Base-by-base conservation (phyloP, 2,797 vertebrate species). In the Scarus forsteni region DNA sequence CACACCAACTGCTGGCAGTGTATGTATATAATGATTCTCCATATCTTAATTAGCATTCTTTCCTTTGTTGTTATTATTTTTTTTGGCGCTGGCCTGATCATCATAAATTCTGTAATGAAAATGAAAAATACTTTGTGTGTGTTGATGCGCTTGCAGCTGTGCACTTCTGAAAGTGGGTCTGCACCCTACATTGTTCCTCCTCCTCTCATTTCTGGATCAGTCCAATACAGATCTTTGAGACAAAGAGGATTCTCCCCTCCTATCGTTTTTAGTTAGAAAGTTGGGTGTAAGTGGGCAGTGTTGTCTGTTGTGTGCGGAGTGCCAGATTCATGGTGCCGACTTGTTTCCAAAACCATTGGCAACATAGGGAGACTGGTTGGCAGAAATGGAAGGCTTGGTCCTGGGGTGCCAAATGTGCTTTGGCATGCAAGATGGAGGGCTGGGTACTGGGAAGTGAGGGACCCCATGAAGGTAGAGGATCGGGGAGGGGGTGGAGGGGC, bases 51-150 rank as follows among this genome's bases (percentile, higher is more conserved):
- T 90, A 86, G 85, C 86, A 88, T 88, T 83, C 84, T 77, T 84
- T 84, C 79, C 82, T 84, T 91, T 86, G 83, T 84, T 78, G 75
- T 88, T 85, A 89, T 92, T 89, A 82, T 91, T 90, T 88, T 85
- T 79, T 83, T 88, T 89, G 75, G 81, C 75, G 18, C 72, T 8
- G 62, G 70, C 54, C 75, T 85, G 82, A 83, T 86, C 74, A 70
- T 79, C 78, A 56, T 85, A 66, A 88, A 87, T 88, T 83, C 71
- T 51, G 73, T 79, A 74, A 85, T 80, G 84, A 84, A 87, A 85
- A 79, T 73, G 53, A 77, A 74, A 75, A 56, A 81, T 68, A 42
- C 35, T 69, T 5, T 1, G 14, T 64, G 14, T 64, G 56, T 73
- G 44, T 75, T 45, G 61, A 44, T 59, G 64, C 70, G 84, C 69